A percentile compares a stretch with the other conserved stretches of the same genome.
Conservation (phyloP, 2,888 invertebrate genomes). For the Acronicta leporina region DNA sequence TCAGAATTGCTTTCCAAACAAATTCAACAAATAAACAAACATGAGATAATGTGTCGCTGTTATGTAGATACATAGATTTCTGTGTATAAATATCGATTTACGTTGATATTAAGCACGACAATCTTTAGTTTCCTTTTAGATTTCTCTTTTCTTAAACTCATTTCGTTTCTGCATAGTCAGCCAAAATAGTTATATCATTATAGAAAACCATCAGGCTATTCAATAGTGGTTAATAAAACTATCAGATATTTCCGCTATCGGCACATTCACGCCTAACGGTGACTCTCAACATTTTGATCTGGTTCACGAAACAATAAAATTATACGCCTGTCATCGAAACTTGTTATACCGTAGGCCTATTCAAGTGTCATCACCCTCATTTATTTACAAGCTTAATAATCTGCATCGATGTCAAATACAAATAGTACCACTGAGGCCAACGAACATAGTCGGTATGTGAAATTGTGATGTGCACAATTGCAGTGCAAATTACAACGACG, state of each 20-base stretch:
- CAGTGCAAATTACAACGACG: slow-evolving; percentile 52
- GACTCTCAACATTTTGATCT: slow-evolving; percentile 78
- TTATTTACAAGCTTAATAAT: slow-evolving; percentile 49
- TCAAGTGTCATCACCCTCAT: slow-evolving; percentile 66
- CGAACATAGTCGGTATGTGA: slow-evolving; percentile 59
- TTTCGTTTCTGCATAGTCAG: slow-evolving; percentile 8
- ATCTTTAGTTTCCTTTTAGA: neutral
- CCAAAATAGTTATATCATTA: slow-evolving; percentile 30
- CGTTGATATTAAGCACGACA: neutral
- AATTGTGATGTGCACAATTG: slow-evolving; percentile 58
- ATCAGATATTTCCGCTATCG: slow-evolving; percentile 76
- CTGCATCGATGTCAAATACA: slow-evolving; percentile 39
- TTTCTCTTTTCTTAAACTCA: neutral
- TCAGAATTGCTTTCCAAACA: slow-evolving; percentile 25
- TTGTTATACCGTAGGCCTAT: slow-evolving; percentile 69
- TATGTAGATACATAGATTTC: no score
- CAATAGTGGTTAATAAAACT: slow-evolving; percentile 64
- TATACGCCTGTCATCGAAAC: slow-evolving; percentile 72
- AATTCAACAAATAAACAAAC: neutral
- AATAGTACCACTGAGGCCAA: slow-evolving; percentile 49
- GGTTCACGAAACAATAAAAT: slow-evolving; percentile 85
- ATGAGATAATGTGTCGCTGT: no score
- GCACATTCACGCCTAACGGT: slow-evolving; percentile 83
- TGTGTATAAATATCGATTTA: neutral
- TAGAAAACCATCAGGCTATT: slow-evolving; percentile 30